Percentiles rank a stretch among this genome's conserved stretches.
Conservation (phyloP, 2,888 invertebrate genomes). For the Nephrotoma appendiculata region DNA sequence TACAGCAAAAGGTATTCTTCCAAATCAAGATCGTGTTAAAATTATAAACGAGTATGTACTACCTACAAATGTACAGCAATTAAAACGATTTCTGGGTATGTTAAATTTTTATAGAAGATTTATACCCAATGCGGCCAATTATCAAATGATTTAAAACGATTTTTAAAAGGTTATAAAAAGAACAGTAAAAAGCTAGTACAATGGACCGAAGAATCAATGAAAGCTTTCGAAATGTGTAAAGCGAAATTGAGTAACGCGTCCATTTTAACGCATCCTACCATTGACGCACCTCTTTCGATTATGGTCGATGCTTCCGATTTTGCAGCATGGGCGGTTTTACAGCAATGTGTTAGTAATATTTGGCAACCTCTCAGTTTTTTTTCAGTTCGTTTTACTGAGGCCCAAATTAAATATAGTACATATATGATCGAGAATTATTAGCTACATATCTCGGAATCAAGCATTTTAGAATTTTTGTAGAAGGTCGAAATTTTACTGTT, state of each 20-base stretch:
- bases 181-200: background rate
- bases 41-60: background rate
- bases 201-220: background rate
- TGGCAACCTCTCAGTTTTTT: slow-evolving; percentile 5
- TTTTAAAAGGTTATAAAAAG: background rate
- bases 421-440: slow-evolving; percentile 24
- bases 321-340: slow-evolving; percentile 19
- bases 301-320: slow-evolving; percentile 20
- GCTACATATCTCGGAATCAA: too few relatives aligned
- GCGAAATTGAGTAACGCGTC: background rate
- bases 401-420: too few relatives aligned
- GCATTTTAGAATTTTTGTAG: too few relatives aligned
- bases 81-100: background rate
- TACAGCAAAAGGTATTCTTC: too few relatives aligned
- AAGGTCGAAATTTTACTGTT: too few relatives aligned
- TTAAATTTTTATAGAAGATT: background rate
- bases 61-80: background rate
- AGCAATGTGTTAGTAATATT: too few relatives aligned
- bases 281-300: background rate
- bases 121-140: background rate
- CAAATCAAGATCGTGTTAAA: too few relatives aligned
- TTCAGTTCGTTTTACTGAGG: slow-evolving; percentile 18
- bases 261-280: background rate
- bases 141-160: background rate
- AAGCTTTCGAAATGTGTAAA: slow-evolving; percentile 1